phyloP scores from a whole-genome alignment of 2,888 invertebrate species.

The Elysia crispata region DNA sequence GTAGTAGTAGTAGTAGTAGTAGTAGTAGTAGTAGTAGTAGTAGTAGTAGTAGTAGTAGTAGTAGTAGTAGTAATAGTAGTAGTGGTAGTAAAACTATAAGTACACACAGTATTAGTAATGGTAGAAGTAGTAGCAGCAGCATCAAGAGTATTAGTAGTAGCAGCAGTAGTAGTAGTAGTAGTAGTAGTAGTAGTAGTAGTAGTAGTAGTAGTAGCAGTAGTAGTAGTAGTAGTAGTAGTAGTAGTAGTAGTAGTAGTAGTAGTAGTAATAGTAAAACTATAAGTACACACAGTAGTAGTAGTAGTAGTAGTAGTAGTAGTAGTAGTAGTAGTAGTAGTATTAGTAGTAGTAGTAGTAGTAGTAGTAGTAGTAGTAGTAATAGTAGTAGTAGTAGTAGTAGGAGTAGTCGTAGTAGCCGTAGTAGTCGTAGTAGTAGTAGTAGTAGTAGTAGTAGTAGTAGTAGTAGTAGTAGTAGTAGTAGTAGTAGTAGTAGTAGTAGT shows the following conservation, averaged over 20 bases:
- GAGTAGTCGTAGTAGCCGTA: too few species aligned
- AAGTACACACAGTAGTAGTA: too few species aligned
- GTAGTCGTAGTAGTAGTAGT: too few species aligned
- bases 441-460: constrained; percentile 9
- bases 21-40: constrained; percentile 27
- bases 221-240: neutral
- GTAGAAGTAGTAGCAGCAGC: too few species aligned
- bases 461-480: constrained; percentile 1
- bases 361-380: neutral
- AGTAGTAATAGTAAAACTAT: neutral
- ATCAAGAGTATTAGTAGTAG: too few species aligned
- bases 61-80: neutral
- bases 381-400: neutral
- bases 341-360: too few species aligned
- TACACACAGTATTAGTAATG: neutral
- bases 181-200: neutral
- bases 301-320: neutral
- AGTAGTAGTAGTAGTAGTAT: too few species aligned
- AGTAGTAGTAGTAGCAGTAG: neutral
- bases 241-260: neutral
- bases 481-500: constrained; percentile 4
- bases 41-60: constrained; percentile 31
- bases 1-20: constrained; percentile 29
- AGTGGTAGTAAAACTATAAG: too few species aligned
- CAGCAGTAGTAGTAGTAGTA: neutral